Evolutionary conservation across 2,113 vertebrate species (phyloP).

Genomic region (Loxodonta africana): DNA sequence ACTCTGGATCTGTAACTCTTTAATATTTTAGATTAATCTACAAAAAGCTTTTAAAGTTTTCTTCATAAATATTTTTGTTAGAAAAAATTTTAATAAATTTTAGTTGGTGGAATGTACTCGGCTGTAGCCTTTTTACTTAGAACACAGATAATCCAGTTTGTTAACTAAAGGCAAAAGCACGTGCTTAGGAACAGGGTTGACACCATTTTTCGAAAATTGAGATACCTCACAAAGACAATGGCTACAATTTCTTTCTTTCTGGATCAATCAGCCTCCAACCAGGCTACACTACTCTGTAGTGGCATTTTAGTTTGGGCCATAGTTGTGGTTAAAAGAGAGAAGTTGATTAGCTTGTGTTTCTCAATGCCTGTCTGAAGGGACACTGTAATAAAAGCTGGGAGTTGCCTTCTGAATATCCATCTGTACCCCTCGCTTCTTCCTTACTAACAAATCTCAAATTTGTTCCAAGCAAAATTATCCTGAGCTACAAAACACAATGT

Average conservation of each 20-base stretch:
- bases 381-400: not conserved
- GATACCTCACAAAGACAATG: not conserved
- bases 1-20: not conserved
- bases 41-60: not conserved
- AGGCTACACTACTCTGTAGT: not conserved
- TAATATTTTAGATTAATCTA: not conserved
- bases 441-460: not conserved
- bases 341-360: not conserved
- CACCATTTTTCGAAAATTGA: not conserved
- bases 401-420: not conserved
- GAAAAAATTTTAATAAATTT: not conserved
- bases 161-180: not conserved
- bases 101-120: not conserved
- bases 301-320: not conserved
- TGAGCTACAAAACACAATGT: not conserved
- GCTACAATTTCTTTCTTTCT: not conserved
- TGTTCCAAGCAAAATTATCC: not conserved
- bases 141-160: not conserved
- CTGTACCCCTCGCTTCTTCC: not conserved
- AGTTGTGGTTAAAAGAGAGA: not conserved
- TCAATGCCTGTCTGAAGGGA: not conserved
- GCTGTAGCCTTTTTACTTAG: not conserved
- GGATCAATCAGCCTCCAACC: not conserved
- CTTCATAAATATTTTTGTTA: not conserved
- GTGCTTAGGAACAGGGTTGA: not conserved